A percentile compares a stretch with the other conserved stretches of the same genome.
Evolutionary conservation across 2,888 invertebrate species (phyloP).

Genomic region (Hofmannophila pseudospretella): DNA sequence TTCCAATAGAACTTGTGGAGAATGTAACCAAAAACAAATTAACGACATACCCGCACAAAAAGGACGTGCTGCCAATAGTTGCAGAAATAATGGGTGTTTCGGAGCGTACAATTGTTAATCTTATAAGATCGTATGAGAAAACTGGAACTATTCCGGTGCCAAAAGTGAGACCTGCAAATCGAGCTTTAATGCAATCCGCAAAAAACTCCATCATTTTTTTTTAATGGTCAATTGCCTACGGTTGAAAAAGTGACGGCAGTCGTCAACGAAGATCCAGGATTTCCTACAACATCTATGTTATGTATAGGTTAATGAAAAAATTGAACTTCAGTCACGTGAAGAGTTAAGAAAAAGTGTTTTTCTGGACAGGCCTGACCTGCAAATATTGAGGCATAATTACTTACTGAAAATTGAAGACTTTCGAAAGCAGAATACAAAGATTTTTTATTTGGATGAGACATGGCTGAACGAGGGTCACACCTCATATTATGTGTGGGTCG

Average conservation of each 20-base stretch:
- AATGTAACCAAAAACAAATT: not conserved
- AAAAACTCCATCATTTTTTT: constrained; percentile 3
- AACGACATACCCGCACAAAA: not conserved
- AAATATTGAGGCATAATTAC: constrained; percentile 12
- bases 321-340: constrained; percentile 1
- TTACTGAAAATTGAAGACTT: constrained; percentile 12
- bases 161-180: not conserved
- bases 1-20: no score
- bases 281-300: not conserved
- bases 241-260: not conserved
- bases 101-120: not conserved
- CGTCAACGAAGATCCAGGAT: constrained; percentile 1
- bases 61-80: not conserved
- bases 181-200: not conserved
- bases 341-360: constrained; percentile 1
- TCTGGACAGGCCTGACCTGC: constrained; percentile 13
- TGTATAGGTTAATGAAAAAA: constrained; percentile 3
- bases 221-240: not conserved
- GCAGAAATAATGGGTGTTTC: not conserved
- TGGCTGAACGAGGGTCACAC: constrained; percentile 15
- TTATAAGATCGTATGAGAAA: no score
- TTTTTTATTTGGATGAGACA: constrained; percentile 14
- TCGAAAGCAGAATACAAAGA: constrained; percentile 12
- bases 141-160: no score
- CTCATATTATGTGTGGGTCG: constrained; percentile 8